Evolutionary conservation across 2,113 vertebrate species (phyloP).

Genomic region (Marmota monax): DNA sequence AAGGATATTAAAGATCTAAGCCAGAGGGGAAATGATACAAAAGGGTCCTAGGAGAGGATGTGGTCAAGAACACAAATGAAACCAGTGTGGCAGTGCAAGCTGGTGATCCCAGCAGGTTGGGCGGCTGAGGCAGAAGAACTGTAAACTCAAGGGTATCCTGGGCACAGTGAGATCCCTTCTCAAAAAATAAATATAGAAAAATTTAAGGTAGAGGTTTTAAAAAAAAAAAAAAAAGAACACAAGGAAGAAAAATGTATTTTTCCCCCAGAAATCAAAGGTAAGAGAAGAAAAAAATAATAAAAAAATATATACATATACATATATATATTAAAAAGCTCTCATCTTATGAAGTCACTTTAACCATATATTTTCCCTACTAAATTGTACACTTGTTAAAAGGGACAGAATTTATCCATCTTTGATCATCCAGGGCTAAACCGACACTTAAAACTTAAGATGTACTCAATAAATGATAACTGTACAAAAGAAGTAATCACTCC

Average conservation of each 20-base stretch:
- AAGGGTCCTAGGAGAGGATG: constrained; percentile 46
- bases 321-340: neutral
- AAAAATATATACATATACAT: neutral
- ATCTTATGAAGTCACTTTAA: constrained; percentile 1
- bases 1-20: constrained; percentile 63
- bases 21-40: constrained; percentile 60
- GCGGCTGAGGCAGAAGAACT: neutral
- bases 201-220: too few species aligned
- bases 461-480: constrained; percentile 24
- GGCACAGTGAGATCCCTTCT: neutral
- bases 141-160: neutral
- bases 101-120: neutral
- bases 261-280: constrained; percentile 8
- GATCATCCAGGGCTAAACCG: neutral
- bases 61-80: constrained; percentile 70
- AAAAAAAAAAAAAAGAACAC: constrained; percentile 17
- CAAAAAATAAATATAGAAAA: neutral
- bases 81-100: neutral
- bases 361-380: neutral
- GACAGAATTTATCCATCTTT: neutral
- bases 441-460: neutral
- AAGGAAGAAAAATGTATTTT: neutral
- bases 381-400: neutral
- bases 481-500: neutral
- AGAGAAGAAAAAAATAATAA: neutral